phyloP scores from a whole-genome alignment of 2,797 vertebrate species.

The Anolis apletophallus region DNA sequence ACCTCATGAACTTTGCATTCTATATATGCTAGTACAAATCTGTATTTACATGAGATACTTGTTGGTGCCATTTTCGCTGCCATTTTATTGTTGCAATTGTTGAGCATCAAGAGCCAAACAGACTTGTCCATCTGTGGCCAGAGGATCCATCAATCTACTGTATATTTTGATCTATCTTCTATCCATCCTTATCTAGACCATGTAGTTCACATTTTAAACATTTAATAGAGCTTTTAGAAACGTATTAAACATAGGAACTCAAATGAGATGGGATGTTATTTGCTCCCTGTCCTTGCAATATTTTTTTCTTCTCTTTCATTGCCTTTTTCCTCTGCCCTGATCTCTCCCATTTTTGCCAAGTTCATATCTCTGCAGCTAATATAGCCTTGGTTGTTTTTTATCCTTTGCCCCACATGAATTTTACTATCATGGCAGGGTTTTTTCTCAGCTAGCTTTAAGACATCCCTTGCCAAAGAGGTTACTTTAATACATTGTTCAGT shows the following conservation, averaged over 20 bases:
- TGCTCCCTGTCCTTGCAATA: neutral
- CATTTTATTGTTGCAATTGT: neutral
- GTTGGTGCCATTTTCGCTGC: neutral
- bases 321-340: rapidly evolving
- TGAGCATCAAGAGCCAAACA: neutral
- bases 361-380: conserved; percentile 16
- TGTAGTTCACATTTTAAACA: neutral
- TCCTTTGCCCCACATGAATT: conserved; percentile 37
- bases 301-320: conserved; percentile 9
- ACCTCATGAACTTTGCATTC: neutral
- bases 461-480: conserved; percentile 66
- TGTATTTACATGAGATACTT: neutral
- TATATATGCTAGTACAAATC: neutral
- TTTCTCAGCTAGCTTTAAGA: conserved; percentile 68
- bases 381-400: conserved; percentile 40
- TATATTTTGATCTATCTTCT: neutral
- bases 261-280: neutral
- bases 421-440: conserved; percentile 35
- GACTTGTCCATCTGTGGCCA: neutral
- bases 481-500: conserved; percentile 28
- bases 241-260: neutral
- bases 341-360: neutral
- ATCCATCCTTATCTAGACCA: neutral
- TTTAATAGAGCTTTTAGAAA: neutral
- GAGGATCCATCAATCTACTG: neutral